These are phyloP conservation scores for Seladonia tumulorum DNA, from an alignment of 2,888 invertebrate species.

Conservation along the genomic window DNA sequence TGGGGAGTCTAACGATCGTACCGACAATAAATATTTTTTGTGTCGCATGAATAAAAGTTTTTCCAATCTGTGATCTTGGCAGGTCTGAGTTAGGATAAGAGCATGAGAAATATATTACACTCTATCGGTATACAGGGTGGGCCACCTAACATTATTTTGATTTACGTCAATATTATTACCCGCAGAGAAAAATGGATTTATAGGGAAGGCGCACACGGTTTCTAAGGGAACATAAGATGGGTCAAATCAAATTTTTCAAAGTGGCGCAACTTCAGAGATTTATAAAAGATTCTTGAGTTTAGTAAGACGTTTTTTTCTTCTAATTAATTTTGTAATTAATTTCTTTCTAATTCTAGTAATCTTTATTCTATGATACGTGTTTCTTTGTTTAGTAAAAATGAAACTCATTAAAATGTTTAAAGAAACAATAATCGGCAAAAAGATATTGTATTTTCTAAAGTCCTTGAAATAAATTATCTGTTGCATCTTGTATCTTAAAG, in stretches of 20 bases:
- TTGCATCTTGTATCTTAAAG: too few relatives aligned
- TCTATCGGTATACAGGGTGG: background rate
- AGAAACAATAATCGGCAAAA: too few relatives aligned
- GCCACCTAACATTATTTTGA: background rate
- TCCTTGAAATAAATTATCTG: too few relatives aligned
- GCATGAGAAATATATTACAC: slow-evolving; percentile 1
- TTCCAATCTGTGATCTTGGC: slow-evolving; percentile 1
- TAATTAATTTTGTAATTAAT: too few relatives aligned
- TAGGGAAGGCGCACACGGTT: background rate
- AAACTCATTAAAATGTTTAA: too few relatives aligned
- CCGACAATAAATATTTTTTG: background rate
- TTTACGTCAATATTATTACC: slow-evolving; percentile 4
- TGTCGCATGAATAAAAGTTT: background rate
- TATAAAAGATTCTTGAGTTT: too few relatives aligned
- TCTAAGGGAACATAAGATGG: background rate
- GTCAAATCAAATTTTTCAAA: background rate
- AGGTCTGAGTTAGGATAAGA: background rate
- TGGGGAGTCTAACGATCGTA: background rate
- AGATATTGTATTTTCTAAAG: too few relatives aligned
- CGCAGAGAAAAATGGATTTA: background rate
- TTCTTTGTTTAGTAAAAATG: too few relatives aligned
- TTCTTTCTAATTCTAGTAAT: too few relatives aligned
- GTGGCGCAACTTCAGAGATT: background rate
- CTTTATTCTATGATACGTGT: too few relatives aligned
- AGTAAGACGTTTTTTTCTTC: too few relatives aligned